A percentile compares a stretch with the other conserved stretches of the same genome.
phyloP scores from a whole-genome alignment of 2,888 invertebrate species.

The Monopis laevigella region DNA sequence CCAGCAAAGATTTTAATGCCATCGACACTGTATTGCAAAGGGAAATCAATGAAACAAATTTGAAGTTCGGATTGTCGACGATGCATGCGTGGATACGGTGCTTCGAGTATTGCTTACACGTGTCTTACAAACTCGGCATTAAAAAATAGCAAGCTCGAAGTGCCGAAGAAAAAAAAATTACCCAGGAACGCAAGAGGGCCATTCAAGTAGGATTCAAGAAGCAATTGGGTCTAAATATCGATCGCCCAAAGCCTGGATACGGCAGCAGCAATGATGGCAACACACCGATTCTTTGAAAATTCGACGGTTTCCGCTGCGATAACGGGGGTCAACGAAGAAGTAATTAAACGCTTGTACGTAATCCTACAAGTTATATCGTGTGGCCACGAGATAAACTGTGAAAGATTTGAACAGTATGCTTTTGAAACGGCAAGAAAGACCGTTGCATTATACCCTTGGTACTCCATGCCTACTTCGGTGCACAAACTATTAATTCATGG shows the following conservation, averaged over 20 bases:
- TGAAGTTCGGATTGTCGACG: background rate
- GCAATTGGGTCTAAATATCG: conserved; percentile 20
- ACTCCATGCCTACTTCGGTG: conserved; percentile 20
- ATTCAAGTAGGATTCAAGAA: background rate
- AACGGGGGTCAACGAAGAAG: conserved; percentile 12
- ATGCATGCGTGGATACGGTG: background rate
- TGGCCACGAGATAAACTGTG: conserved; percentile 18
- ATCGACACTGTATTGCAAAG: background rate
- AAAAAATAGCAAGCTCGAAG: conserved; percentile 21
- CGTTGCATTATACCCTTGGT: conserved; percentile 21
- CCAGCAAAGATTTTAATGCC: background rate
- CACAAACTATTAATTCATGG: conserved; percentile 22
- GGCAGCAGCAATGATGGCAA: too few species aligned
- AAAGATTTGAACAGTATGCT: conserved; percentile 16
- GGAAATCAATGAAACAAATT: background rate
- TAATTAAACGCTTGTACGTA: conserved; percentile 11
- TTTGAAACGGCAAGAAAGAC: conserved; percentile 17
- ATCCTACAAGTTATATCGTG: conserved; percentile 16
- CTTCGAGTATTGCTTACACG: background rate
- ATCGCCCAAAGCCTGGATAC: conserved; percentile 20
- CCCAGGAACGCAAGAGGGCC: background rate
- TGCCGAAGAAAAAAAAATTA: too few species aligned
- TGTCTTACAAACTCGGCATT: conserved; percentile 8
- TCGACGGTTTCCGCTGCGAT: conserved; percentile 9
- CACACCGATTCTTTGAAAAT: conserved; percentile 16